Base-by-base conservation (phyloP, 1,140 invertebrate genomes). In the Homarus americanus region DNA sequence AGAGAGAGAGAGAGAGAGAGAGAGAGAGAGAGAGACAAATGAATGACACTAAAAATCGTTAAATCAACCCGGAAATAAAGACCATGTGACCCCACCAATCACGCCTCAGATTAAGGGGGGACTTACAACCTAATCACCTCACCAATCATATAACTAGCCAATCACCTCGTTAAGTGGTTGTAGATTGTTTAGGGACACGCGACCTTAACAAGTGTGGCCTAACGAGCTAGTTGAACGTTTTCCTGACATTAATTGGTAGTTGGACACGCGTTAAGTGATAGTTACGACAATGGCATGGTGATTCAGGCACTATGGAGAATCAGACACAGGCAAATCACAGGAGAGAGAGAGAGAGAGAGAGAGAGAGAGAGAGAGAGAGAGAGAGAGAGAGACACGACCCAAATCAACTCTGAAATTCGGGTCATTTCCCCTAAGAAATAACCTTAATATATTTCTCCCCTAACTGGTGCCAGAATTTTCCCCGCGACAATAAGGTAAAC, bases 151-250 rank as follows among this genome's bases (percentile, higher is more conserved):
- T 58, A 58, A 58, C 53, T 58, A 24, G 10, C 53, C 53, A 58
- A 58, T 58, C 24, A 24, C 53, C 53, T 69, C 63, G 63, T 69
- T 69, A 69, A 69, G 63, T 69, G 63, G 63, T 69, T 69, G 63
- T 69, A 9, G 63, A 69, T 69, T 69, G 63, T 69, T 69, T 69
- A 69, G n/a, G 4, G n/a, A 69, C 63, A 69, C 63, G 63, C 63
- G 63, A n/a, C 28, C n/a, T 5, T 20, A 32, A 69, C 63, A 69
- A 69, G 63, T 28, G 63, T 5, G 5, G 5, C 24, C 63, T 69
- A 69, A 69, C 63, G 63, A 69, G 63, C n/a, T 28, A 28, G 63
- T 28, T 69, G n/a, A 69, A 32, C 28, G 5, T 10, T 69, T 69
- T 20, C 5, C 63, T 7, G 63, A 69, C 63, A 20, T 28, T 69